Evolutionary conservation across 2,797 vertebrate genomes (phyloP).

Genomic region (Odontamblyopus rebecca): DNA sequence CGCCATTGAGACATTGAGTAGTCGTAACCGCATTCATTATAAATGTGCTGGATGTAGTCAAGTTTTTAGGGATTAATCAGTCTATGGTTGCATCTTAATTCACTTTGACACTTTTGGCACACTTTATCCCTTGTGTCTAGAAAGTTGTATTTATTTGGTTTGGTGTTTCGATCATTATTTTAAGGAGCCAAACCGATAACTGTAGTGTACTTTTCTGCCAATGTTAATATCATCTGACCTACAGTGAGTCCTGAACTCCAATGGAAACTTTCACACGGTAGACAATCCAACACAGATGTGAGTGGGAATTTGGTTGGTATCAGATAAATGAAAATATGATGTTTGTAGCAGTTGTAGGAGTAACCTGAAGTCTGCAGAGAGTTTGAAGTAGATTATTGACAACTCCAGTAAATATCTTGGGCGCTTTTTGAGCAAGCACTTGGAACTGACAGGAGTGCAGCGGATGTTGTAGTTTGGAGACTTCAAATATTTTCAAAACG

Average conservation of each 20-base stretch:
- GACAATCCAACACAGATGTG: slow-evolving; percentile 11
- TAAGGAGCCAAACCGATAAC: slow-evolving; percentile 6
- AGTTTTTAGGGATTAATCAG: slow-evolving; percentile 34
- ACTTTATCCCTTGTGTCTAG: slow-evolving; percentile 4
- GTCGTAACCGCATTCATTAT: slow-evolving; percentile 25
- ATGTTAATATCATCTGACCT: slow-evolving; percentile 1
- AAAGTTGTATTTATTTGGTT: slow-evolving; percentile 6
- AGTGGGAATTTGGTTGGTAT: slow-evolving; percentile 5
- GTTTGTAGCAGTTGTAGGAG: slow-evolving; percentile 1
- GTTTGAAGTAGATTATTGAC: not conserved
- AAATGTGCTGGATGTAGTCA: slow-evolving; percentile 18
- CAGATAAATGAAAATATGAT: slow-evolving; percentile 5
- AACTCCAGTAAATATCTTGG: not conserved
- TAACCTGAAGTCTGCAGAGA: not conserved
- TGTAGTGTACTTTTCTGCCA: not conserved
- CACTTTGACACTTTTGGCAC: not conserved
- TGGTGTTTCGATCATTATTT: slow-evolving; percentile 5
- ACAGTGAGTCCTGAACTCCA: not conserved
- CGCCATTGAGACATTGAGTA: slow-evolving; percentile 11
- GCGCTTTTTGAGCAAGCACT: not conserved
- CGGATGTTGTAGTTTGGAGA: slow-evolving; percentile 3
- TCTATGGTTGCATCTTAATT: slow-evolving; percentile 18
- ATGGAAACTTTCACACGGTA: slow-evolving; percentile 10
- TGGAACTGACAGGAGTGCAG: not conserved
- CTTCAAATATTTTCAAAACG: slow-evolving; percentile 11